A percentile compares a stretch with the other conserved stretches of the same genome.
Conservation (phyloP, 1,140 invertebrate genomes). For the Anadara kagoshimensis region DNA sequence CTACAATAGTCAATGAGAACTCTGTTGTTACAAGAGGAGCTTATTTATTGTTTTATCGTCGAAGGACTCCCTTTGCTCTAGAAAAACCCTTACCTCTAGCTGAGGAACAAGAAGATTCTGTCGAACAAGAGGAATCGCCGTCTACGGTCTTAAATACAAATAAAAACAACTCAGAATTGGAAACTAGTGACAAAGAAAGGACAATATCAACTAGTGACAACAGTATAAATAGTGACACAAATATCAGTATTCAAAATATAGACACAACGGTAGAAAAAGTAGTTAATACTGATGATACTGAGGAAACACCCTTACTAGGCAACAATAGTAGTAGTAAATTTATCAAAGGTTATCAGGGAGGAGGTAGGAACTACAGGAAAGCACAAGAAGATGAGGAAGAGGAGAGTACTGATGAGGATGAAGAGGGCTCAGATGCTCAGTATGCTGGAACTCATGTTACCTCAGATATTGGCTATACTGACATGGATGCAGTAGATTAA, state of each 20-base stretch:
- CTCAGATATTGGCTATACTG: constrained; percentile 52
- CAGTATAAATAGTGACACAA: neutral
- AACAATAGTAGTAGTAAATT: constrained; percentile 10
- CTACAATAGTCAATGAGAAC: constrained; percentile 64
- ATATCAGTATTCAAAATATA: neutral
- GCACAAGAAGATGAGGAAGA: neutral
- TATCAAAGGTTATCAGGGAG: too few relatives aligned
- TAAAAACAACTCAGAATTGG: neutral
- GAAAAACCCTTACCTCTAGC: constrained; percentile 3
- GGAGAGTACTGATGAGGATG: constrained; percentile 14
- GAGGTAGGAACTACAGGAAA: too few relatives aligned
- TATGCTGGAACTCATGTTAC: constrained; percentile 26
- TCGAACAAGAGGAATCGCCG: constrained; percentile 3
- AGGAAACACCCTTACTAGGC: constrained; percentile 30
- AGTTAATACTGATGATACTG: neutral
- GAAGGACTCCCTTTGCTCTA: constrained; percentile 51
- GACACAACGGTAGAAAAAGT: constrained; percentile 1
- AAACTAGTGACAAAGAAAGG: neutral
- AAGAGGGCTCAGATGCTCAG: constrained; percentile 31
- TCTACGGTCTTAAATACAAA: constrained; percentile 25
- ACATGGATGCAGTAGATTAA: constrained; percentile 69
- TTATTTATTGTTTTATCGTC: constrained; percentile 76
- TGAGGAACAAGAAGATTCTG: constrained; percentile 23
- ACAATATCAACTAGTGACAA: neutral
- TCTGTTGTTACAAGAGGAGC: constrained; percentile 72